Percentiles rank a stretch among this genome's conserved stretches.
Conservation (phyloP, 2,888 invertebrate species). For the Mechanitis mazaeus region DNA sequence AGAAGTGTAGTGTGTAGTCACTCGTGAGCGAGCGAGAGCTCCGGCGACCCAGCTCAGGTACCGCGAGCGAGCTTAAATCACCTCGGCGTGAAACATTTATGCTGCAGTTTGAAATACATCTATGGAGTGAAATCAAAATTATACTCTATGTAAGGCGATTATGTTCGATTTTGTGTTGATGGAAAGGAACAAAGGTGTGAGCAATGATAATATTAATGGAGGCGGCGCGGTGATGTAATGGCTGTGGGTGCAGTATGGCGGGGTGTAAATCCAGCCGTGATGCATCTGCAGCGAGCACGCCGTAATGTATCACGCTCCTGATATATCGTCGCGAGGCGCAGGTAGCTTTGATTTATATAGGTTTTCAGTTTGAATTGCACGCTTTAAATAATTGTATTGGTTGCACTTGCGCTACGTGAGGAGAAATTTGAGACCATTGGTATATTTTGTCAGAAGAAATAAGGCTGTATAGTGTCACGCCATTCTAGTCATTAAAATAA, state of each 20-base stretch:
- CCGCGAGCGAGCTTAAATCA: constrained; percentile 31
- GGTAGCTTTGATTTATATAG: constrained; percentile 23
- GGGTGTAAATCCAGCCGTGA: constrained; percentile 17
- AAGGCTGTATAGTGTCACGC: not conserved
- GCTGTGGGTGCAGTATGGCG: constrained; percentile 18
- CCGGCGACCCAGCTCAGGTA: constrained; percentile 18
- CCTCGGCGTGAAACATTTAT: constrained; percentile 30
- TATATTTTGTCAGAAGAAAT: not conserved
- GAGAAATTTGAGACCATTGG: constrained; percentile 2
- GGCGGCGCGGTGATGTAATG: constrained; percentile 21
- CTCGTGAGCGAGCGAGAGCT: constrained; percentile 11
- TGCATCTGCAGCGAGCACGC: constrained; percentile 15
- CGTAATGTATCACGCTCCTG: constrained; percentile 21
- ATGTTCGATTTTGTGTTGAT: not conserved
- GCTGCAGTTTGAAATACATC: constrained; percentile 16
- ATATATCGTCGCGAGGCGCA: constrained; percentile 14
- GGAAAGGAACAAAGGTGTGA: constrained; percentile 16
- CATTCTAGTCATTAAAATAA: no score
- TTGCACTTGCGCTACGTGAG: not conserved
- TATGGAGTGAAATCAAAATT: constrained; percentile 4
- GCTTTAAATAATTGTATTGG: constrained; percentile 14
- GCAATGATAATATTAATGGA: constrained; percentile 26
- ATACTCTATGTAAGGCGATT: not conserved
- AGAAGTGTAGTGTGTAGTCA: not conserved
- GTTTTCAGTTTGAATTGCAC: constrained; percentile 15